Base-by-base conservation (phyloP, 2,797 vertebrate species). In the Onychomys torridus region DNA sequence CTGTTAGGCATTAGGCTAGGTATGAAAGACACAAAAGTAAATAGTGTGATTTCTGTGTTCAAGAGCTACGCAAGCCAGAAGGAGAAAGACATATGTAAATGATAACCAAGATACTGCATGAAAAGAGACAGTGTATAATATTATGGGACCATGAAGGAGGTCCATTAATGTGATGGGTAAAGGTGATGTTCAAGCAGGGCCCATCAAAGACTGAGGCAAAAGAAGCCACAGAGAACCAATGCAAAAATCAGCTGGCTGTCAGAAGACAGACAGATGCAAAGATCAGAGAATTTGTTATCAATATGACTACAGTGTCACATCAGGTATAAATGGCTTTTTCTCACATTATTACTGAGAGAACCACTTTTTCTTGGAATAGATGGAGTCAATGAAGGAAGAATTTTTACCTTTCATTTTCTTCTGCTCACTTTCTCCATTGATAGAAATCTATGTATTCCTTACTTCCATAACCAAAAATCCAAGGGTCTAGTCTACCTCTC, bases 11-110 rank as follows among this genome's bases (percentile, higher is more conserved):
- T 32, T 75, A 13, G 59, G 13, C 29, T 88, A 82, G 89, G 32
- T 89, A 32, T 69, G 90, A 95, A 61, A 89, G 19, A 92, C 46
- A 71, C 34, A 83, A 89, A 94, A 92, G 49, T 43, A 86, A 96
- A 69, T 40, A 77, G 77, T 71, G 12, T 32, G 55, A 63, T 55
- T 75, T 97, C 57, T 85, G 17, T 16, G 40, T 84, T 86, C 57
- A 46, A 94, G 37, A 95, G 29, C 40, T 55, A 67, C 23, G 1
- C 5, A 94, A 94, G 17, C 34, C 34, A 69, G 59, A 88, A 96
- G 63, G 55, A 94, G 78, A 91, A 37, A 89, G 32, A 90, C 34
- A 69, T 11, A 17, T 17, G 13, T 29, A 46, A 40, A 23, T 52
- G 77, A 55, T 17, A n/a, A 73, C 16, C 27, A 17, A 3, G 8